phyloP scores from a whole-genome alignment of 2,797 vertebrate genomes.

The Kryptolebias ocellatus region DNA sequence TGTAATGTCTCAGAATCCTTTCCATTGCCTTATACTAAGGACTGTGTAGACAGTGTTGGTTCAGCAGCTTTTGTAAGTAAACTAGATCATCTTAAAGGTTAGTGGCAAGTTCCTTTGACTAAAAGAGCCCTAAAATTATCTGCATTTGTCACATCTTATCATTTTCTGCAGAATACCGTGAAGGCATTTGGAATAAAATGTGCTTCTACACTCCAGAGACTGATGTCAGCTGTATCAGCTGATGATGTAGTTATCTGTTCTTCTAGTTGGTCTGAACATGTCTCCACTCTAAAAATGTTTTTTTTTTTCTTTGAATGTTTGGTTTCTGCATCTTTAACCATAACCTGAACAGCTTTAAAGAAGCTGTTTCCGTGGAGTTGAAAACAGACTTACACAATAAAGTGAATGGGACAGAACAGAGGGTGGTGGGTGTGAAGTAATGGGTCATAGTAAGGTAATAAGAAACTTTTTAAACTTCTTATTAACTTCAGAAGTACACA shows the following conservation, averaged over 20 bases:
- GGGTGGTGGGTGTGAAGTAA: no score
- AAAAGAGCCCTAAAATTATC: not conserved
- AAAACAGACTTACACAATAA: no score
- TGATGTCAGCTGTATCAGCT: not conserved
- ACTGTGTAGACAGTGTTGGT: not conserved
- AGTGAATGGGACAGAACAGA: no score
- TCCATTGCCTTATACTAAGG: no score
- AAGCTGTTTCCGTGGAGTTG: no score
- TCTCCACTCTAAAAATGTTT: not conserved
- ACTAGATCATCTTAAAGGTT: not conserved
- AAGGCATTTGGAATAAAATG: constrained; percentile 1
- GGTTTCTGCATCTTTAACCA: no score
- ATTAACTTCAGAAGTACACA: no score
- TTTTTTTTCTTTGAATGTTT: no score
- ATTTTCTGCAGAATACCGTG: not conserved
- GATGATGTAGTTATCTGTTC: constrained; percentile 1
- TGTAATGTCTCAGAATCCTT: no score
- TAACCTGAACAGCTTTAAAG: no score
- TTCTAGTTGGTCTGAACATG: not conserved
- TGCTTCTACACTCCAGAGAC: not conserved
- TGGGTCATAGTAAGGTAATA: no score
- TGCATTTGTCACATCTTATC: not conserved
- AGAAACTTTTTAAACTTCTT: no score
- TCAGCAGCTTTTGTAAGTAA: not conserved
- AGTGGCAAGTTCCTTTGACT: not conserved